These are phyloP conservation scores for Cantharis rustica DNA, from an alignment of 2,888 invertebrate species.

Conservation along the genomic window DNA sequence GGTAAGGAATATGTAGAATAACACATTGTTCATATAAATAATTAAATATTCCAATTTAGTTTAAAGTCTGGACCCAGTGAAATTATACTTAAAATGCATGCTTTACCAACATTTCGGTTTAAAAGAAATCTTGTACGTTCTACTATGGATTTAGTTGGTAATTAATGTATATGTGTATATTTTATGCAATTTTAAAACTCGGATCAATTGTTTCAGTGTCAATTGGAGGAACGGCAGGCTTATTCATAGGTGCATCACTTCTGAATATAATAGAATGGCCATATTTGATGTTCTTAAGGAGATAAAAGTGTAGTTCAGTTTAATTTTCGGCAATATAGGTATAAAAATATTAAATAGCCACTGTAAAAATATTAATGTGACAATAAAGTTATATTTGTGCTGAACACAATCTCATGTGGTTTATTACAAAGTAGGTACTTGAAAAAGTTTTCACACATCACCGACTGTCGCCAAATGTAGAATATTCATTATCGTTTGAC, in stretches of 20 bases:
- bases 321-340: neutral
- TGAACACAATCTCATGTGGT: neutral
- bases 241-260: slow-evolving; percentile 66
- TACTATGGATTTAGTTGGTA: slow-evolving; percentile 66
- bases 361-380: neutral
- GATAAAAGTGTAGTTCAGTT: slow-evolving; percentile 3
- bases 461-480: neutral
- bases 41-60: slow-evolving; percentile 21
- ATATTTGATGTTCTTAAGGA: slow-evolving; percentile 61
- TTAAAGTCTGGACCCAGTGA: slow-evolving; percentile 42
- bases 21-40: neutral
- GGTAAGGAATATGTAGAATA: slow-evolving; percentile 50
- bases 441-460: neutral
- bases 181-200: too few relatives aligned
- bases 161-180: slow-evolving; percentile 11
- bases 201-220: slow-evolving; percentile 58
- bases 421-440: neutral
- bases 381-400: neutral
- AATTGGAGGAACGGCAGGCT: slow-evolving; percentile 64
- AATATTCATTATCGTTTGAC: neutral
- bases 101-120: slow-evolving; percentile 62
- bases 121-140: slow-evolving; percentile 66
- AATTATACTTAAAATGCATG: slow-evolving; percentile 59
- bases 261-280: slow-evolving; percentile 63
- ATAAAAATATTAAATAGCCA: neutral